Evolutionary conservation across 2,797 vertebrate species (phyloP), one percentile per base, ranked within the genome.

Genomic region (Myotis planiceps): DNA sequence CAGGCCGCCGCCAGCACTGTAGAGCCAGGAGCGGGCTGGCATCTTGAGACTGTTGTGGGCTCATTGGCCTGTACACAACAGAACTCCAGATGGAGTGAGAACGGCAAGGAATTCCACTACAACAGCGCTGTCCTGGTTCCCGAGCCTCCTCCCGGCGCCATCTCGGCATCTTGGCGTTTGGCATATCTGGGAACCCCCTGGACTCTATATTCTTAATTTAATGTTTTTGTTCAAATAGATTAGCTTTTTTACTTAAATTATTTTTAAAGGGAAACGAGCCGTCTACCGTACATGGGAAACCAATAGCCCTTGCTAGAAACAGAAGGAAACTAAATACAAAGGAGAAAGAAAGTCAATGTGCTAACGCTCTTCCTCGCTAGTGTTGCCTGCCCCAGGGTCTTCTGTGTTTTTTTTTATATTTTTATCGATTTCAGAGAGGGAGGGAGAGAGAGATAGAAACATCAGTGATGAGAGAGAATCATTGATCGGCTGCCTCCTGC

Each of bases 201-300:
- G 14, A 2, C 74, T 92, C 1, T 37, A 19, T 75, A 14, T 65
- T 76, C 69, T 74, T n/a, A 42, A 60, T 9, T 4, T 32, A 39
- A 18, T 60, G 6, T 39, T 85, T 18, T 68, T 96, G 63, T 92
- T 71, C 58, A 14, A 1, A 42, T n/a, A 25, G 72, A 47, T 47
- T 88, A 34, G 13, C 8, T 53, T 53, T 39, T 60, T 83, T 91
- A 7, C 47, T 63, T 84, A 39, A 12, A 29, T 84, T 92, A 81
- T 81, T 90, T 94, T 84, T 93, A 84, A 92, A 90, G 69, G 84
- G 85, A 68, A 92, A 66, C 29, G 78, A 72, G 68, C 84, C 58
- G 10, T 72, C 80, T 93, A 13, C 88, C 55, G 32, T 97, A 92
- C 90, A 69, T 95, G 92, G 92, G 90, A 96, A 96, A 42, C 45